phyloP scores from a whole-genome alignment of 92 coral and sea anemone species.

The Diadumene lineata region DNA sequence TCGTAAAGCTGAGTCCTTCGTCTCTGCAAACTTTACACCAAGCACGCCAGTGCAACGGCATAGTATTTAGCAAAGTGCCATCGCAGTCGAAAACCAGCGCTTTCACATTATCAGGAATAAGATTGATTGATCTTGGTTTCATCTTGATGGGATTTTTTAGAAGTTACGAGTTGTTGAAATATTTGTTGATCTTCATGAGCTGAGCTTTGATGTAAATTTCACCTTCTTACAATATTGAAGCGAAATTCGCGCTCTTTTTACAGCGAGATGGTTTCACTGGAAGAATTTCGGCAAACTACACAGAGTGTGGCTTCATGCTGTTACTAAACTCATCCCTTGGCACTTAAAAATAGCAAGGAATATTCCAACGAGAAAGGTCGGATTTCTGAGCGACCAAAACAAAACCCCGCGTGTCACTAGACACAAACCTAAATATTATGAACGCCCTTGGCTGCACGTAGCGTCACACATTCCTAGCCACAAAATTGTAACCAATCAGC shows the following conservation, averaged over 20 bases:
- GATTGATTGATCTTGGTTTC: constrained; percentile 13
- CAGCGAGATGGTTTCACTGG: too few relatives aligned
- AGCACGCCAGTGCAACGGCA: constrained; percentile 96
- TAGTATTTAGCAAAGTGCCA: constrained; percentile 92
- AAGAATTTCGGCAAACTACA: too few relatives aligned
- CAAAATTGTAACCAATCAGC: constrained; percentile 2
- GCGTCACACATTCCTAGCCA: constrained; percentile 6
- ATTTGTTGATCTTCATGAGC: not conserved
- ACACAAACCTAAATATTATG: not conserved
- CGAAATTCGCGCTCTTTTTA: constrained; percentile 2
- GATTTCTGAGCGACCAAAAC: constrained; percentile 1
- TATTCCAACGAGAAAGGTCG: not conserved
- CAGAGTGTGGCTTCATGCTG: constrained; percentile 9
- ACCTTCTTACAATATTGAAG: too few relatives aligned
- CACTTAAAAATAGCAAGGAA: constrained; percentile 2
- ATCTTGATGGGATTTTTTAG: not conserved
- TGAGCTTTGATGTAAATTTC: too few relatives aligned
- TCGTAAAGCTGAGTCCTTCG: constrained; percentile 77
- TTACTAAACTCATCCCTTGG: too few relatives aligned
- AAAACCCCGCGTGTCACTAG: not conserved
- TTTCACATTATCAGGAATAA: constrained; percentile 69
- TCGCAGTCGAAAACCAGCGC: constrained; percentile 94
- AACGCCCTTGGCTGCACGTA: not conserved
- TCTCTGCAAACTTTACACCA: constrained; percentile 93
- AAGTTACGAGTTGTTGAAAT: not conserved